Evolutionary conservation across 2,113 vertebrate species (phyloP).

Genomic region (Hippolais icterina): DNA sequence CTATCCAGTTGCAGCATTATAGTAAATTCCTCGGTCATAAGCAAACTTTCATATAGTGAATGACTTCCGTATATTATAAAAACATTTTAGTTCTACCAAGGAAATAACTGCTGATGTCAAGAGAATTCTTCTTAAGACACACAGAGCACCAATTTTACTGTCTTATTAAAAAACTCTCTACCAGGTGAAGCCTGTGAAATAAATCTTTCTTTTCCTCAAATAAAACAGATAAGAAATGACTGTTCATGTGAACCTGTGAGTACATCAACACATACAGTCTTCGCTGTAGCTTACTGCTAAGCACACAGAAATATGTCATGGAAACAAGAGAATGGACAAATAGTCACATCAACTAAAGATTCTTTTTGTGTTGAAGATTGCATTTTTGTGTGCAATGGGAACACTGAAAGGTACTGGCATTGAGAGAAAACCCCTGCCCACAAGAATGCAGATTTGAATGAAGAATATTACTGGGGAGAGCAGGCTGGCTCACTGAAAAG

Average conservation of each 20-base stretch:
- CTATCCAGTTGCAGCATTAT: neutral
- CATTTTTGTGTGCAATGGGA: neutral
- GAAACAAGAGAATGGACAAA: neutral
- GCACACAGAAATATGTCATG: neutral
- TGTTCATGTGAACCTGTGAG: neutral
- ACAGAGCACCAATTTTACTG: neutral
- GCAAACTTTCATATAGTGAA: neutral
- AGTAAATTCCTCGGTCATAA: neutral
- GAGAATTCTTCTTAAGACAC: neutral
- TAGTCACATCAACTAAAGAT: neutral
- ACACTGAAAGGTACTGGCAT: neutral
- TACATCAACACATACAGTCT: neutral
- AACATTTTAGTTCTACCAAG: neutral
- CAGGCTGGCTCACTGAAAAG: neutral
- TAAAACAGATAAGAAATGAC: neutral
- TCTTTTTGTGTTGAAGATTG: neutral
- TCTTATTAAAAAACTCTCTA: neutral
- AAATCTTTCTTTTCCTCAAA: conserved; percentile 18
- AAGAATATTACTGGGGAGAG: neutral
- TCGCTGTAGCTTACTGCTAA: neutral
- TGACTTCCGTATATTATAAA: neutral
- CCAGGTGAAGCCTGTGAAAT: neutral
- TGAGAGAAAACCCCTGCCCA: neutral
- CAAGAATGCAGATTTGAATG: neutral
- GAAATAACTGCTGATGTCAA: neutral